Percentiles rank a stretch among this genome's conserved stretches.
Evolutionary conservation across 1,140 invertebrate species (phyloP).

Genomic region (Neodiprion lecontei): DNA sequence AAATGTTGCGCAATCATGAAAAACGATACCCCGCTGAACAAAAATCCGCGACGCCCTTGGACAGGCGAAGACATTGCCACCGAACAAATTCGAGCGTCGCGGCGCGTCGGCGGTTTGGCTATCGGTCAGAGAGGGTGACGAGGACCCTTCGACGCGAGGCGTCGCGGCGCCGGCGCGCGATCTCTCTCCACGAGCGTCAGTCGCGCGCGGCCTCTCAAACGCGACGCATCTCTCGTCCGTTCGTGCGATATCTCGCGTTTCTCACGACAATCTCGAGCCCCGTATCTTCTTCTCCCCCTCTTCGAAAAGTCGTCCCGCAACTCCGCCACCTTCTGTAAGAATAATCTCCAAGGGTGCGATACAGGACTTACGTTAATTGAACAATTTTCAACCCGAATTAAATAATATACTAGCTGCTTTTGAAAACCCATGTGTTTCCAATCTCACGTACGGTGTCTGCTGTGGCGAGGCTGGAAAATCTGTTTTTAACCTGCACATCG

Average conservation of each 20-base stretch:
- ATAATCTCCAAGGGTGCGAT: too few relatives aligned
- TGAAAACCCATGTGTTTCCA: too few relatives aligned
- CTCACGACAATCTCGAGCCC: neutral
- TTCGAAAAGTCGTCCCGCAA: neutral
- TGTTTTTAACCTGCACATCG: too few relatives aligned
- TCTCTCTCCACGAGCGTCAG: conserved; percentile 31
- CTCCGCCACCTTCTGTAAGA: too few relatives aligned
- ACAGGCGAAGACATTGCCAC: neutral
- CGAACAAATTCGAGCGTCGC: neutral
- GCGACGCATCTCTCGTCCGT: conserved; percentile 30
- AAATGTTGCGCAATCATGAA: too few relatives aligned
- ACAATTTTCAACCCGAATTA: too few relatives aligned
- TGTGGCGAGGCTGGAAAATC: too few relatives aligned
- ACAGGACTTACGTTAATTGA: too few relatives aligned
- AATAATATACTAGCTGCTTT: too few relatives aligned
- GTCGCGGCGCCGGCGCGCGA: conserved; percentile 8
- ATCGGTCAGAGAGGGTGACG: neutral
- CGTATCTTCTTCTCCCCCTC: neutral
- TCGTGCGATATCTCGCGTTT: neutral
- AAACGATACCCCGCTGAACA: too few relatives aligned
- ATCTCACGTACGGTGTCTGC: too few relatives aligned
- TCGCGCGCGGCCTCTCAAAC: conserved; percentile 40
- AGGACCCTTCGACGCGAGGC: neutral
- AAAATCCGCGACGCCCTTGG: neutral
- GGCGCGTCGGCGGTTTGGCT: neutral